Evolutionary conservation across 2,888 invertebrate species (phyloP).

Genomic region (Pteria penguin): DNA sequence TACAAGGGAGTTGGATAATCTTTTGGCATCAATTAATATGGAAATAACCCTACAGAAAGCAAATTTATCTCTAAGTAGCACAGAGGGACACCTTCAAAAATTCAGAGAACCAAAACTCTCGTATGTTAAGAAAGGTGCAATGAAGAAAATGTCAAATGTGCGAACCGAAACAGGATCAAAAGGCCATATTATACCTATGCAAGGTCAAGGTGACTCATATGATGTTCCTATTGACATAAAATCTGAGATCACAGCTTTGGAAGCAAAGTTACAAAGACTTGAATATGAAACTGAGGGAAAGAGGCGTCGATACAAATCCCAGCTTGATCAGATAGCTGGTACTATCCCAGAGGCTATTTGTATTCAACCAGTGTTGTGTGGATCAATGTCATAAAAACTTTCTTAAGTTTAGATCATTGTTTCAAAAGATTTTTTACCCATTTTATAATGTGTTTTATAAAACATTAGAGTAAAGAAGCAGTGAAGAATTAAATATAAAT

Average conservation of each 20-base stretch:
- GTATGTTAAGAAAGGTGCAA: slow-evolving; percentile 36
- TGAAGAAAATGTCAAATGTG: slow-evolving; percentile 45
- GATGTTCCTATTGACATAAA: slow-evolving; percentile 41
- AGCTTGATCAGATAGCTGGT: slow-evolving; percentile 51
- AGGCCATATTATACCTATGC: background rate
- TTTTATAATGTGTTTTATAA: no score
- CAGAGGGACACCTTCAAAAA: slow-evolving; percentile 20
- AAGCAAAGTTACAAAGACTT: slow-evolving; percentile 48
- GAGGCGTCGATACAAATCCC: slow-evolving; percentile 35
- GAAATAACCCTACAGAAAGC: slow-evolving; percentile 59
- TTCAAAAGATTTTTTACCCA: no score
- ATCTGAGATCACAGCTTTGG: slow-evolving; percentile 45
- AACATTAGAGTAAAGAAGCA: no score
- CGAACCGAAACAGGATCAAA: slow-evolving; percentile 16
- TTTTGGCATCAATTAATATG: slow-evolving; percentile 54
- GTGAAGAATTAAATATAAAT: no score
- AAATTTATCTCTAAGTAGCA: slow-evolving; percentile 40
- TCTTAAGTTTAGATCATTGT: no score
- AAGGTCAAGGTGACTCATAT: slow-evolving; percentile 3
- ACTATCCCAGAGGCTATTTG: slow-evolving; percentile 53
- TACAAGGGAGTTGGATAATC: slow-evolving; percentile 53
- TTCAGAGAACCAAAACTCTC: slow-evolving; percentile 45
- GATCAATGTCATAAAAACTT: slow-evolving; percentile 1
- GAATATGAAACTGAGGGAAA: slow-evolving; percentile 47
- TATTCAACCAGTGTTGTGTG: slow-evolving; percentile 48